Evolutionary conservation across 2,113 vertebrate species (phyloP).

Genomic region (Silurus glanis): DNA sequence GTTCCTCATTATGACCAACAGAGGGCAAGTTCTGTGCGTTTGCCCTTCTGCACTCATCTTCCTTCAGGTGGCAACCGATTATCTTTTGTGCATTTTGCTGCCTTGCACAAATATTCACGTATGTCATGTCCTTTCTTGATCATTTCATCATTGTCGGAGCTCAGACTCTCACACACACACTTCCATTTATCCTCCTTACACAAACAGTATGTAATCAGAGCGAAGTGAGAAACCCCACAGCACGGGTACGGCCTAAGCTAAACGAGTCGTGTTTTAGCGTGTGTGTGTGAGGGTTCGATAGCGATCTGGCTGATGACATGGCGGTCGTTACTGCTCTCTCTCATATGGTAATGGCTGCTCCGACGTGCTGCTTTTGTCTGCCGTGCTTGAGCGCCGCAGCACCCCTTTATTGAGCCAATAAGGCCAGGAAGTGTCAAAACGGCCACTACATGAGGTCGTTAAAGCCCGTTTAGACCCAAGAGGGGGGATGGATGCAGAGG

Average conservation of each 20-base stretch:
- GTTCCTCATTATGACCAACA: slow-evolving; percentile 30
- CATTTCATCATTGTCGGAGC: background rate
- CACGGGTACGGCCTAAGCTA: slow-evolving; percentile 1
- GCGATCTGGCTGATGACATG: slow-evolving; percentile 34
- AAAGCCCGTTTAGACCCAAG: slow-evolving; percentile 75
- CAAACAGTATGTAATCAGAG: slow-evolving; percentile 23
- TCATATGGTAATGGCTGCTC: slow-evolving; percentile 42
- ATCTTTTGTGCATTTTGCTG: background rate
- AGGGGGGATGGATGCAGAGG: slow-evolving; percentile 60
- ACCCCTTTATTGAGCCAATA: slow-evolving; percentile 83
- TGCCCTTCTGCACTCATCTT: background rate
- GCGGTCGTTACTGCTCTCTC: slow-evolving; percentile 40
- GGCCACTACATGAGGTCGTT: slow-evolving; percentile 74
- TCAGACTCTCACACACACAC: background rate
- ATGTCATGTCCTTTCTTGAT: background rate
- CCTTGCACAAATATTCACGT: background rate
- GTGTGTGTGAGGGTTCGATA: slow-evolving; percentile 39
- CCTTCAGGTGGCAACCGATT: background rate
- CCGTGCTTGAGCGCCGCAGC: slow-evolving; percentile 78
- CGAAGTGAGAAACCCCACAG: slow-evolving; percentile 43
- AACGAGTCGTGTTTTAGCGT: slow-evolving; percentile 43
- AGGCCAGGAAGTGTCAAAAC: slow-evolving; percentile 85
- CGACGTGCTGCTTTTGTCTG: slow-evolving; percentile 71
- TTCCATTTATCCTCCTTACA: background rate
- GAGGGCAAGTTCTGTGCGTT: slow-evolving; percentile 16